Percentiles rank a stretch among this genome's conserved stretches.
Conservation (phyloP, 2,113 vertebrate species). For the Forbesichthys agassizii region DNA sequence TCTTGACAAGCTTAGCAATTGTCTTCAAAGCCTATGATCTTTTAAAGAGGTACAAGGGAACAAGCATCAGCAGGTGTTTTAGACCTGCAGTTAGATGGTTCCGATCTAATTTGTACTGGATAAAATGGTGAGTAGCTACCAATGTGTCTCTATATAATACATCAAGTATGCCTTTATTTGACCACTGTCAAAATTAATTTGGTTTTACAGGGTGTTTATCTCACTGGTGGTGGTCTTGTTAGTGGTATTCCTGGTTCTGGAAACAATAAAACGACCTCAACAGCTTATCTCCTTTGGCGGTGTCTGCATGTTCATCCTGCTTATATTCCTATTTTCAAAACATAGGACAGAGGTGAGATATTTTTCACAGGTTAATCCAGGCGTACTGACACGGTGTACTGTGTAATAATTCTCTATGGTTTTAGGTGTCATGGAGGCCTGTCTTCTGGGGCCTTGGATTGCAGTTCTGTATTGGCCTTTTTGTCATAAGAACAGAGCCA, state of each 20-base stretch:
- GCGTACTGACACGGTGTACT: neutral
- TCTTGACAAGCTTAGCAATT: slow-evolving; percentile 81
- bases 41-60: slow-evolving; percentile 75
- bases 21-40: slow-evolving; percentile 66
- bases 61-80: slow-evolving; percentile 69
- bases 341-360: slow-evolving; percentile 80
- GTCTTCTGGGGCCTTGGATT: slow-evolving; percentile 90
- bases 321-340: slow-evolving; percentile 85
- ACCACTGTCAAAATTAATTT: too few relatives aligned
- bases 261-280: slow-evolving; percentile 79
- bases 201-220: slow-evolving; percentile 80
- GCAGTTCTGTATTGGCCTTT: slow-evolving; percentile 87
- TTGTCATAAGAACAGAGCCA: slow-evolving; percentile 88
- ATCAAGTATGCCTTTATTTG: neutral
- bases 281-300: slow-evolving; percentile 91
- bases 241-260: slow-evolving; percentile 81
- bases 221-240: slow-evolving; percentile 72
- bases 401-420: slow-evolving; percentile 24
- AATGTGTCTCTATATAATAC: neutral
- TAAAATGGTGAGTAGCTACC: slow-evolving; percentile 84
- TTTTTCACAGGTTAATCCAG: neutral
- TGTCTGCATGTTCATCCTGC: slow-evolving; percentile 78
- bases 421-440: slow-evolving; percentile 85
- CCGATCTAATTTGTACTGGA: slow-evolving; percentile 76
- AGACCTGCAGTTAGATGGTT: slow-evolving; percentile 59